These are phyloP conservation scores for Lasioglossum malachurum DNA, from an alignment of 2,888 invertebrate genomes.

Conservation along the genomic window DNA sequence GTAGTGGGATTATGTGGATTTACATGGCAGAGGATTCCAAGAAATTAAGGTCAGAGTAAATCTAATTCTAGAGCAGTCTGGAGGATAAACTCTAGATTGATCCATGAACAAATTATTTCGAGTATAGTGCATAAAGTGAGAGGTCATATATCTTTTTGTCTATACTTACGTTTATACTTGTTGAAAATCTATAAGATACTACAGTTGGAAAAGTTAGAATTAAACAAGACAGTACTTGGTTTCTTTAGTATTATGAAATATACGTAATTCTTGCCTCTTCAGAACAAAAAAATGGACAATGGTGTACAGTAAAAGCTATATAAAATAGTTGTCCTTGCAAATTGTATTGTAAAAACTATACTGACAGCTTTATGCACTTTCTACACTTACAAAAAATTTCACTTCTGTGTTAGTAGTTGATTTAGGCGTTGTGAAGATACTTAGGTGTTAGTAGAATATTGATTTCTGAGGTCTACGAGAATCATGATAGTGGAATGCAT, in stretches of 20 bases:
- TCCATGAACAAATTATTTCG: slow-evolving; percentile 21
- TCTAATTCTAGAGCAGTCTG: slow-evolving; percentile 64
- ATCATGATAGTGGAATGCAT: background rate
- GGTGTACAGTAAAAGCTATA: background rate
- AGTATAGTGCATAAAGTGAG: slow-evolving; percentile 29
- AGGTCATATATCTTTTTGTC: background rate
- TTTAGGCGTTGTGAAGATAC: background rate
- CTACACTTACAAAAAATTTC: slow-evolving; percentile 7
- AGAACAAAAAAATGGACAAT: background rate
- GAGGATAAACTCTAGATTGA: slow-evolving; percentile 37
- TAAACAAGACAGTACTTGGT: background rate
- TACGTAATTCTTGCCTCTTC: background rate
- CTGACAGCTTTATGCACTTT: slow-evolving; percentile 23
- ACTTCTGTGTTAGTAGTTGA: background rate
- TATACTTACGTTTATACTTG: background rate
- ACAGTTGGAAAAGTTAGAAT: background rate
- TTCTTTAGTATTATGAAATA: background rate
- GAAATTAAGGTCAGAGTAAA: slow-evolving; percentile 74
- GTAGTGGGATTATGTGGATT: slow-evolving; percentile 70
- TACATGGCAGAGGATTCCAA: slow-evolving; percentile 69
- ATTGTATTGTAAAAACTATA: background rate
- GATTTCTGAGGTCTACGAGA: background rate
- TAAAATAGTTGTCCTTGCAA: background rate
- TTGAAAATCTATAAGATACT: background rate
- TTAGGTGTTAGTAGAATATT: background rate